Conservation (phyloP, 1,140 invertebrate species). For the Trichonephila clavipes region DNA sequence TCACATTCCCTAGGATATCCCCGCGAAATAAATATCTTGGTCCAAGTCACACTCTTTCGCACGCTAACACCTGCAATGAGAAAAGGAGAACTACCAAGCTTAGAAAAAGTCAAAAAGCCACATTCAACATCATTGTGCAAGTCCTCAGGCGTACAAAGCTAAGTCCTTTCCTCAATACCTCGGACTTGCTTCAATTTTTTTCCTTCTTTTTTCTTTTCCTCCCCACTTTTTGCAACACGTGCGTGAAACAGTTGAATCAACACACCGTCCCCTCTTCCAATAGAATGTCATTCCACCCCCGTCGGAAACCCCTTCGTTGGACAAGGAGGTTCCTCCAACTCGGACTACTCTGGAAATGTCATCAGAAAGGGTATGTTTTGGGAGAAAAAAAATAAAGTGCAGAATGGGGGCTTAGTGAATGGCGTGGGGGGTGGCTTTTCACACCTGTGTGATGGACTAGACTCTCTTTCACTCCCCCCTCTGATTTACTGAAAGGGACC, state of each 20-base stretch:
- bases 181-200: background rate
- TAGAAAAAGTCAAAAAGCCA: slow-evolving; percentile 46
- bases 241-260: slow-evolving; percentile 69
- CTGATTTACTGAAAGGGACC: slow-evolving; percentile 70
- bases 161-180: background rate
- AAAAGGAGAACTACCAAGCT: slow-evolving; percentile 22
- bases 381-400: background rate
- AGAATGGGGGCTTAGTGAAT: background rate
- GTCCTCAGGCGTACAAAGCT: slow-evolving; percentile 9
- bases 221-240: slow-evolving; percentile 37
- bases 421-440: slow-evolving; percentile 14
- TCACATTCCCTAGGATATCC: background rate
- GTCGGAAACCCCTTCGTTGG: background rate
- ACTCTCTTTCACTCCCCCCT: slow-evolving; percentile 22
- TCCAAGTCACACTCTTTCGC: slow-evolving; percentile 5
- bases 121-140: slow-evolving; percentile 24
- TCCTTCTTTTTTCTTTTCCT: background rate
- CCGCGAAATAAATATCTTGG: background rate
- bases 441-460: slow-evolving; percentile 66
- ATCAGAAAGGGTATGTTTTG: slow-evolving; percentile 7
- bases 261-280: background rate
- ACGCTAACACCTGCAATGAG: slow-evolving; percentile 45
- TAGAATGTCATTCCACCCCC: slow-evolving; percentile 1
- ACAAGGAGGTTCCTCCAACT: background rate
- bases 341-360: background rate